These are phyloP conservation scores for Polypterus bichir DNA, from an alignment of 2,113 vertebrate genomes.

Conservation along the genomic window DNA sequence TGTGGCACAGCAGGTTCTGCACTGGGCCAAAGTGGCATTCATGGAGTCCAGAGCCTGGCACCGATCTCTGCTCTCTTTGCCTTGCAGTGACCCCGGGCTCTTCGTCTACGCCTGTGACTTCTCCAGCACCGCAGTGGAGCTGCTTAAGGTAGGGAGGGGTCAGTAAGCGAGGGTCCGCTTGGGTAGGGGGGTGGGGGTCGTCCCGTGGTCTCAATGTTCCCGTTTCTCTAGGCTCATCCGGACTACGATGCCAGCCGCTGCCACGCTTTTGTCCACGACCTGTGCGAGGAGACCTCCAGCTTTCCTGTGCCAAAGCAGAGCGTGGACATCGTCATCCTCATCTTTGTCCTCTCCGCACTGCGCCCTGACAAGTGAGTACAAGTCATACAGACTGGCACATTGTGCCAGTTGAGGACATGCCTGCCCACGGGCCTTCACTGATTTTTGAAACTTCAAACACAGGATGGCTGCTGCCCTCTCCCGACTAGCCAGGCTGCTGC, in stretches of 20 bases:
- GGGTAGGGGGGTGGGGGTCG: too few species aligned
- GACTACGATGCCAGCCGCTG: constrained; percentile 76
- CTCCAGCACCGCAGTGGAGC: constrained; percentile 75
- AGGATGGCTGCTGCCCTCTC: constrained; percentile 61
- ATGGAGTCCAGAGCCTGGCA: too few species aligned
- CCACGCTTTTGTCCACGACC: constrained; percentile 81
- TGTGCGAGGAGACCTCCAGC: constrained; percentile 56
- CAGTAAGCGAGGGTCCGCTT: too few species aligned
- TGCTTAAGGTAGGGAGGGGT: constrained; percentile 67
- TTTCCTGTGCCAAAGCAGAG: constrained; percentile 68
- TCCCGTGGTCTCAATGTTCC: too few species aligned
- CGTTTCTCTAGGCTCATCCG: constrained; percentile 52
- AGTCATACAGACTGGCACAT: not conserved
- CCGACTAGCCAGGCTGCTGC: constrained; percentile 66
- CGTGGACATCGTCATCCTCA: constrained; percentile 78
- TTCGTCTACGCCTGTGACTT: constrained; percentile 96
- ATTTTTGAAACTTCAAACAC: too few species aligned
- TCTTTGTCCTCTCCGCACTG: constrained; percentile 89
- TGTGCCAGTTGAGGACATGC: not conserved
- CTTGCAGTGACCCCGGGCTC: constrained; percentile 73
- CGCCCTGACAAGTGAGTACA: constrained; percentile 76
- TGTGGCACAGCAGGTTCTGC: too few species aligned
- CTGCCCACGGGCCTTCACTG: too few species aligned
- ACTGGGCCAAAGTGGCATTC: too few species aligned
- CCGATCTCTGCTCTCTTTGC: constrained; percentile 21